Evolutionary conservation across 2,797 vertebrate genomes (phyloP).

Genomic region (Chromis chromis): DNA sequence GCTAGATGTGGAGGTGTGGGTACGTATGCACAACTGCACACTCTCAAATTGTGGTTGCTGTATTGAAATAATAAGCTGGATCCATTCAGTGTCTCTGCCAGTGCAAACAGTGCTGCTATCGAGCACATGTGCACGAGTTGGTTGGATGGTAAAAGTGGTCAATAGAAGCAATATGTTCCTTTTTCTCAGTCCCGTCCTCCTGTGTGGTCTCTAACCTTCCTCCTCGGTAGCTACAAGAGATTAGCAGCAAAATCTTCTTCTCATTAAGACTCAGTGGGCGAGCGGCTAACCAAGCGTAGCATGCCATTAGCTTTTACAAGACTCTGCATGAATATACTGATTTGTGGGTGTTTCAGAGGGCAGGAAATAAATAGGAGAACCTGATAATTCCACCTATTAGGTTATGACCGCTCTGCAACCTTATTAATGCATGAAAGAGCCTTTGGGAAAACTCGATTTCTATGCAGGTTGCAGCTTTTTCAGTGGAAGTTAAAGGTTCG

Average conservation of each 20-base stretch:
- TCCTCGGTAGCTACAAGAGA: slow-evolving; percentile 27
- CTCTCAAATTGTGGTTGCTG: slow-evolving; percentile 63
- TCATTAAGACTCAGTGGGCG: slow-evolving; percentile 42
- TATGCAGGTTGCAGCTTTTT: slow-evolving; percentile 48
- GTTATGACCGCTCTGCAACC: slow-evolving; percentile 47
- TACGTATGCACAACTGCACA: slow-evolving; percentile 20
- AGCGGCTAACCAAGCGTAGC: slow-evolving; percentile 33
- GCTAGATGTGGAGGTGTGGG: slow-evolving; percentile 35
- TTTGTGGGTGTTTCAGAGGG: slow-evolving; percentile 21
- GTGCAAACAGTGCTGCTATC: slow-evolving; percentile 69
- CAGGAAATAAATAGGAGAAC: slow-evolving; percentile 18
- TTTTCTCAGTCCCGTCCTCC: slow-evolving; percentile 47
- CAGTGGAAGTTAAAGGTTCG: slow-evolving; percentile 60
- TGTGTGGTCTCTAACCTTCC: slow-evolving; percentile 73
- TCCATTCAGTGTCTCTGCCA: slow-evolving; percentile 67
- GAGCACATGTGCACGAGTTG: slow-evolving; percentile 46
- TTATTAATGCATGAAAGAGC: slow-evolving; percentile 55
- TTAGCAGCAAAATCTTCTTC: slow-evolving; percentile 54
- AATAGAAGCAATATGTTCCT: slow-evolving; percentile 68
- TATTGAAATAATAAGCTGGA: slow-evolving; percentile 76
- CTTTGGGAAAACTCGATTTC: slow-evolving; percentile 38
- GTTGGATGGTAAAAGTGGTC: slow-evolving; percentile 62
- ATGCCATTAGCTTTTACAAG: slow-evolving; percentile 44
- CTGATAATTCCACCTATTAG: slow-evolving; percentile 43
- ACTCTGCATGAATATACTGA: slow-evolving; percentile 34